These are phyloP conservation scores for Australoheros scitulus DNA, from an alignment of 2,113 vertebrate genomes.

Conservation along the genomic window DNA sequence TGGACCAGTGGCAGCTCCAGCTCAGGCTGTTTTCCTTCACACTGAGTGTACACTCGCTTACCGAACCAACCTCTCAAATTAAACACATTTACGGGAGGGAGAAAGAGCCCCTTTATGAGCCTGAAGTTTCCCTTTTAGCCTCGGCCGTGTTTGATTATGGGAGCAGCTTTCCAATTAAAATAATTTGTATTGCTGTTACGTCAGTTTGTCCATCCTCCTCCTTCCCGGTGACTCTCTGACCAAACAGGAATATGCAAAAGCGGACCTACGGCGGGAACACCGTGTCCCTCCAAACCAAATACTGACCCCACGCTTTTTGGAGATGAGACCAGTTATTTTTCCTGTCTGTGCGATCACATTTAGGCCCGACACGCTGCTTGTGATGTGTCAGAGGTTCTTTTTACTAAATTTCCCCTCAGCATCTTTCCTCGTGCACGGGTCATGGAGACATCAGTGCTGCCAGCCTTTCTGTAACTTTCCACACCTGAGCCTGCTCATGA, in stretches of 20 bases:
- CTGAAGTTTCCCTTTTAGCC: slow-evolving; percentile 65
- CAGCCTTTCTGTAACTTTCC: slow-evolving; percentile 71
- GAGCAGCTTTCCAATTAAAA: slow-evolving; percentile 78
- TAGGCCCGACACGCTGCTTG: neutral
- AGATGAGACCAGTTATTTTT: slow-evolving; percentile 29
- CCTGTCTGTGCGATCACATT: slow-evolving; percentile 5
- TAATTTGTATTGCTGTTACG: slow-evolving; percentile 74
- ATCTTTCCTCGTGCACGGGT: slow-evolving; percentile 51
- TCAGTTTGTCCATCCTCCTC: slow-evolving; percentile 47
- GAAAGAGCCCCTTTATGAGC: slow-evolving; percentile 69
- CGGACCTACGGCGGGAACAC: slow-evolving; percentile 14
- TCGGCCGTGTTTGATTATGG: slow-evolving; percentile 71
- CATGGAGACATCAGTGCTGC: slow-evolving; percentile 40
- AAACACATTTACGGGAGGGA: slow-evolving; percentile 59
- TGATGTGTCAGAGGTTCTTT: slow-evolving; percentile 14
- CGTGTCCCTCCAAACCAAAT: slow-evolving; percentile 67
- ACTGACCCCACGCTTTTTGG: slow-evolving; percentile 7
- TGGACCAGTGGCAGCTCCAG: slow-evolving; percentile 4
- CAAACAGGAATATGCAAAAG: slow-evolving; percentile 30
- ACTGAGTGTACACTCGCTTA: slow-evolving; percentile 60
- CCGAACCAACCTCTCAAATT: slow-evolving; percentile 69
- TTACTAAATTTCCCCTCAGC: slow-evolving; percentile 27
- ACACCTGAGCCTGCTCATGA: slow-evolving; percentile 23
- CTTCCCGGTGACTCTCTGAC: slow-evolving; percentile 24
- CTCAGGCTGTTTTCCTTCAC: slow-evolving; percentile 58